Evolutionary conservation across 2,888 invertebrate genomes (phyloP).

Genomic region (Pediacus dermestoides): DNA sequence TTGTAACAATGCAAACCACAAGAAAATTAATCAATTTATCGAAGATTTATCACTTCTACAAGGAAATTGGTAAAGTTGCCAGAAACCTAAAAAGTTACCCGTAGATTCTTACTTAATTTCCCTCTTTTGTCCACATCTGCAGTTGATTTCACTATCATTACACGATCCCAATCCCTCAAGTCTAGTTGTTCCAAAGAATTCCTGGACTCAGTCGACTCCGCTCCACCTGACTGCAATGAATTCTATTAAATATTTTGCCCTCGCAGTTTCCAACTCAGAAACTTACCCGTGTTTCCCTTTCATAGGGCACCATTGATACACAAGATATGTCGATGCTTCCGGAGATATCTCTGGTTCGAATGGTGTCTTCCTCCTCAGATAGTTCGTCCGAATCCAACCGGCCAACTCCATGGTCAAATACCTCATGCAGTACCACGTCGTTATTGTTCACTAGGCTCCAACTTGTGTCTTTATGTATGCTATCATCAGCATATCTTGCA

Average conservation of each 20-base stretch:
- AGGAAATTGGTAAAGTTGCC: too few relatives aligned
- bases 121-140: too few relatives aligned
- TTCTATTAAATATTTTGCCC: slow-evolving; percentile 1
- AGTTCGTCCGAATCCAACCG: slow-evolving; percentile 49
- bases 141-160: too few relatives aligned
- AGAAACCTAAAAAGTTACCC: slow-evolving; percentile 2
- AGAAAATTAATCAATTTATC: too few relatives aligned
- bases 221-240: background rate
- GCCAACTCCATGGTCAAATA: slow-evolving; percentile 60
- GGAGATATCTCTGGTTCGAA: slow-evolving; percentile 32
- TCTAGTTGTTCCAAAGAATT: slow-evolving; percentile 4
- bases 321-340: slow-evolving; percentile 36
- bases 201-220: too few relatives aligned
- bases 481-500: slow-evolving; percentile 37
- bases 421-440: slow-evolving; percentile 50
- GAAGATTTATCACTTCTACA: too few relatives aligned
- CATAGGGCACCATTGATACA: slow-evolving; percentile 35
- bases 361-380: slow-evolving; percentile 36
- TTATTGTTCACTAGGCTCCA: slow-evolving; percentile 41
- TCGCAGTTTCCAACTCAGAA: too few relatives aligned
- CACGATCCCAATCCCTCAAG: too few relatives aligned
- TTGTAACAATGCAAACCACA: too few relatives aligned
- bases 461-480: slow-evolving; percentile 21
- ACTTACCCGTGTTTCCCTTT: slow-evolving; percentile 34
- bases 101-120: background rate